Percentiles rank a stretch among this genome's conserved stretches.
These are phyloP conservation scores for Micromussa lordhowensis DNA, from an alignment of 92 coral and sea anemone genomes.

Conservation along the genomic window DNA sequence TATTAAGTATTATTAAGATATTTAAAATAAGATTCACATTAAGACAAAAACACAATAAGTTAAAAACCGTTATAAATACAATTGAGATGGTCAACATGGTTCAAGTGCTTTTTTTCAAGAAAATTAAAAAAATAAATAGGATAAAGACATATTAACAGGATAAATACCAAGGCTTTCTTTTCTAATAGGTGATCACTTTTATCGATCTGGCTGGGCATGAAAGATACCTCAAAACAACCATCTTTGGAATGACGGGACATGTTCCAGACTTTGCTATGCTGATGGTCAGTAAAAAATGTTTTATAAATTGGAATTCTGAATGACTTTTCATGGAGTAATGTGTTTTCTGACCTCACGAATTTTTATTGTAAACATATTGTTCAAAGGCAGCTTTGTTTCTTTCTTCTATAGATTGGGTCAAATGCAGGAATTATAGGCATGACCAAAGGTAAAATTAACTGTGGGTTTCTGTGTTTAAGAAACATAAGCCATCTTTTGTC, in stretches of 20 bases:
- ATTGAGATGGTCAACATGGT: too few relatives aligned
- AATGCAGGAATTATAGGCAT: conserved; percentile 99
- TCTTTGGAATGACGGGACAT: conserved; percentile 99
- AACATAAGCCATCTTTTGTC: too few relatives aligned
- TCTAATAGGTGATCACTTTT: conserved; percentile 88
- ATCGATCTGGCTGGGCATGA: conserved; percentile 99
- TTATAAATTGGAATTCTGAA: not conserved
- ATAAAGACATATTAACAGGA: too few relatives aligned
- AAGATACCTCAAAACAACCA: conserved; percentile 95
- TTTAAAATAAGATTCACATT: too few relatives aligned
- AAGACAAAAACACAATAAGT: too few relatives aligned
- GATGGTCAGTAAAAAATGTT: conserved; percentile 68
- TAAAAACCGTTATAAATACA: too few relatives aligned
- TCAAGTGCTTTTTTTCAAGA: too few relatives aligned
- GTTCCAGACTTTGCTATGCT: conserved; percentile 99
- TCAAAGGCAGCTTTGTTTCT: not conserved
- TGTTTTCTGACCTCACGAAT: too few relatives aligned
- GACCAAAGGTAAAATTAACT: conserved; percentile 84
- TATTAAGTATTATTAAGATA: too few relatives aligned
- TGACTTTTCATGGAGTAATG: too few relatives aligned
- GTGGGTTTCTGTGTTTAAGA: not conserved
- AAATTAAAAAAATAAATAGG: too few relatives aligned
- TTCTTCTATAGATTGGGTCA: conserved; percentile 78
- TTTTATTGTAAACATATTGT: not conserved
- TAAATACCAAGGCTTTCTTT: too few relatives aligned